These are phyloP conservation scores for Wiebesia pumilae DNA, from an alignment of 1,140 invertebrate genomes.

Conservation along the genomic window DNA sequence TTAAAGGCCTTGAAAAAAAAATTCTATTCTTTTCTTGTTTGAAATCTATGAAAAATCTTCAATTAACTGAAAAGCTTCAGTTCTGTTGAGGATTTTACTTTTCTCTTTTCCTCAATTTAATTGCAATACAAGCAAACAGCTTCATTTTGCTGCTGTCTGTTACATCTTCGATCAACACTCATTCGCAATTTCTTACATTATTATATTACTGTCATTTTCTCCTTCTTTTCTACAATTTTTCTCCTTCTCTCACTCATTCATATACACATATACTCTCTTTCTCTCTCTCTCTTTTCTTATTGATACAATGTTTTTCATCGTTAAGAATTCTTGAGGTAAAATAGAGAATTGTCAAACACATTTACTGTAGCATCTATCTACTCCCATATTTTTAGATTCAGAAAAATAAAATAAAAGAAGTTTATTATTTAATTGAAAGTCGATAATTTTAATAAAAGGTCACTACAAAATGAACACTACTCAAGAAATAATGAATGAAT, in stretches of 20 bases:
- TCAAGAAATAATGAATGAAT: background rate
- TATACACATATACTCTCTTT: background rate
- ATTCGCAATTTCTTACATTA: too few species aligned
- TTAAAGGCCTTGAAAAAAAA: background rate
- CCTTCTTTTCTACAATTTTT: too few species aligned
- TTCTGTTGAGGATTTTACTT: background rate
- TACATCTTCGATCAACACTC: background rate
- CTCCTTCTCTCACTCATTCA: background rate
- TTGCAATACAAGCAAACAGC: background rate
- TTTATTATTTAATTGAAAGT: constrained; percentile 4
- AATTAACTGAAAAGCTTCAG: constrained; percentile 34
- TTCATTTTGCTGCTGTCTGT: background rate
- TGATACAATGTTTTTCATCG: background rate
- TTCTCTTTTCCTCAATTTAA: background rate
- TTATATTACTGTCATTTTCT: too few species aligned
- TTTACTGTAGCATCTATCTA: background rate
- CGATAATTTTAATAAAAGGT: constrained; percentile 7
- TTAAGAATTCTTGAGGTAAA: background rate
- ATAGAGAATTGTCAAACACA: background rate
- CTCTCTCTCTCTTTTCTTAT: background rate
- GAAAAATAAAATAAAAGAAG: background rate
- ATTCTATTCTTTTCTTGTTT: constrained; percentile 20
- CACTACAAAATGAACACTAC: constrained; percentile 2
- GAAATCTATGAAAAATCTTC: constrained; percentile 7
- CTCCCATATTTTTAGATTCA: background rate